Evolutionary conservation across 2,888 invertebrate species (phyloP), one percentile per base, ranked within the genome.

Genomic region (Drosophila nr. perissopoda): DNA sequence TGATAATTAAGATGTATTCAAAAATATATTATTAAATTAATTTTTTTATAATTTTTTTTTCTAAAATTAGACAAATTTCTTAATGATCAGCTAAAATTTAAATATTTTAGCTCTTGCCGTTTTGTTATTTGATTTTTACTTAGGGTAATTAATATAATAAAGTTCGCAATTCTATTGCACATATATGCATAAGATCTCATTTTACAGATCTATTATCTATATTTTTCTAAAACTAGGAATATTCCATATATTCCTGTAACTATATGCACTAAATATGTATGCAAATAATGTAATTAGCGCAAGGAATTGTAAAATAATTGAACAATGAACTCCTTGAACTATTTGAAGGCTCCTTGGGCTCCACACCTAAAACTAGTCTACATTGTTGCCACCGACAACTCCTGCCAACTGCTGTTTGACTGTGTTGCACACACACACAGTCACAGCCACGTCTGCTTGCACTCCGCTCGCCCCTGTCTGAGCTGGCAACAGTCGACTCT

Each of bases 311-410:
- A n/a, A 16, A 21, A 38, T 38, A 53, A 40, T 64, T 49, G n/a
- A 56, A 16, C 34, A 51, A 51, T 65, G 49, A 49, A 57, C 68
- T 65, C 11, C 42, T 48, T 67, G 53, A 67, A 58, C 52, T 67
- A 58, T 52, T 53, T 27, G 33, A 34, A 36, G 40, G 56, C 40
- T 21, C 21, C 21, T 18, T 13, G 18, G 33, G 40, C 38, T 21
- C 3, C 52, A 38, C 66, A 42, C 34, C 42, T 45, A 25, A 45
- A 65, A 56, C 51, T 34, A 36, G 54, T 21, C 36, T 25, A n/a
- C 21, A 52, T 59, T 29, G 56, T n/a, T 38, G 54, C 27, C n/a
- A 56, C 27, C 27, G 27, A 8, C 27, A 49, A 49, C 48, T 38
- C 8, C 34, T 48, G n/a, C 48, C 56, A 21, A 25, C 54, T 60